Evolutionary conservation across 2,797 vertebrate genomes (phyloP).

Genomic region (Cossypha heuglini): DNA sequence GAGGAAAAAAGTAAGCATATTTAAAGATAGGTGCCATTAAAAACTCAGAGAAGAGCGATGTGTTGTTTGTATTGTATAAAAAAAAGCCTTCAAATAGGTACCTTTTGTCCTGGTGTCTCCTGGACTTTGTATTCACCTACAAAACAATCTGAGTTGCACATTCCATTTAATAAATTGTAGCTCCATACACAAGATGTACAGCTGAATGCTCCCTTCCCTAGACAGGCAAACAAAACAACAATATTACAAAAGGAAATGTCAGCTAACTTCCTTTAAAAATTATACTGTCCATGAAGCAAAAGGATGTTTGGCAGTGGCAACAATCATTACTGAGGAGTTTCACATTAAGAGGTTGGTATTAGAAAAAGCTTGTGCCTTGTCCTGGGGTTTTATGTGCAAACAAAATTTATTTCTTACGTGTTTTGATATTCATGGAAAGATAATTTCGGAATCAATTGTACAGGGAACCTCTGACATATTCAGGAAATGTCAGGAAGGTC

Average conservation of each 20-base stretch:
- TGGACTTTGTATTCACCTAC: constrained; percentile 80
- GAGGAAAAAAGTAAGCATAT: not conserved
- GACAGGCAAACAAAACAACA: constrained; percentile 47
- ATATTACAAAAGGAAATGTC: not conserved
- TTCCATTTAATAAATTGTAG: constrained; percentile 69
- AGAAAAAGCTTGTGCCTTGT: not conserved
- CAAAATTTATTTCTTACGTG: not conserved
- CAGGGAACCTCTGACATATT: not conserved
- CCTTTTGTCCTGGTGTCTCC: constrained; percentile 71
- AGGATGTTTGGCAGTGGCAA: not conserved
- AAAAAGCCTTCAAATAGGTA: not conserved
- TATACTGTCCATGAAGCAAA: not conserved
- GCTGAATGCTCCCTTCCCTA: constrained; percentile 70
- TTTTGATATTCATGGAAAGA: not conserved
- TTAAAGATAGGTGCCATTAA: not conserved
- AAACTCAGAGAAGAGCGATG: not conserved
- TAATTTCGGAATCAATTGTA: not conserved
- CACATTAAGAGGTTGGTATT: not conserved
- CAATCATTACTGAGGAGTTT: not conserved
- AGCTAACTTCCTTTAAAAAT: not conserved
- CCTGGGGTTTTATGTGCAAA: not conserved
- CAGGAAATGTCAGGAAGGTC: not conserved
- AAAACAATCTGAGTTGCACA: constrained; percentile 82
- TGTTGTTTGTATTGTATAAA: not conserved
- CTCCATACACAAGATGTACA: constrained; percentile 87